Evolutionary conservation across 2,888 invertebrate genomes (phyloP).

Genomic region (Rhingia campestris): DNA sequence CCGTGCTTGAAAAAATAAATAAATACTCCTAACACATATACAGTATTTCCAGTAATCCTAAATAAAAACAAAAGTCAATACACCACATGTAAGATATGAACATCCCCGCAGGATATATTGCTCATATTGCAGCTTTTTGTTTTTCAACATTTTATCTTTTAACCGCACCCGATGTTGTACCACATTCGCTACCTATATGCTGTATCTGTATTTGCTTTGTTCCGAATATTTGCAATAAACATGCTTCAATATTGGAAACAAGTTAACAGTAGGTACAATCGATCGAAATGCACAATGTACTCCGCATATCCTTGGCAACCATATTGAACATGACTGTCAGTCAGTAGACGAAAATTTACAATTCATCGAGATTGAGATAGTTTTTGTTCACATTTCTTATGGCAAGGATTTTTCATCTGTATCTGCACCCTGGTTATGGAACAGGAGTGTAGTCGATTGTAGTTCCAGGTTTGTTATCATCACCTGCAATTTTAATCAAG

Average conservation of each 20-base stretch:
- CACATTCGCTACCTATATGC: neutral
- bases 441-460: constrained; percentile 43
- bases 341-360: constrained; percentile 44
- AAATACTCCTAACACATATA: no score
- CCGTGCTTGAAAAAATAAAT: no score
- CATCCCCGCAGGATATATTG: no score
- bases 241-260: neutral
- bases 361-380: constrained; percentile 33
- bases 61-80: no score
- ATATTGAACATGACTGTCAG: neutral
- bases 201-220: constrained; percentile 4
- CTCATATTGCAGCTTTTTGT: no score
- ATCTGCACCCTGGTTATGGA: constrained; percentile 46
- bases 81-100: no score
- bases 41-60: no score
- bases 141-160: no score
- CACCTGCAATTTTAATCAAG: constrained; percentile 74
- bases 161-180: no score
- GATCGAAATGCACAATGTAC: neutral
- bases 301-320: neutral
- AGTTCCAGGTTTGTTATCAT: constrained; percentile 63
- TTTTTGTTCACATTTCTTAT: constrained; percentile 43
- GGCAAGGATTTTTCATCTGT: constrained; percentile 35
- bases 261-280: constrained; percentile 29
- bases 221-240: constrained; percentile 15